Conservation (phyloP, 2,888 invertebrate species). For the Perdita meconis region DNA sequence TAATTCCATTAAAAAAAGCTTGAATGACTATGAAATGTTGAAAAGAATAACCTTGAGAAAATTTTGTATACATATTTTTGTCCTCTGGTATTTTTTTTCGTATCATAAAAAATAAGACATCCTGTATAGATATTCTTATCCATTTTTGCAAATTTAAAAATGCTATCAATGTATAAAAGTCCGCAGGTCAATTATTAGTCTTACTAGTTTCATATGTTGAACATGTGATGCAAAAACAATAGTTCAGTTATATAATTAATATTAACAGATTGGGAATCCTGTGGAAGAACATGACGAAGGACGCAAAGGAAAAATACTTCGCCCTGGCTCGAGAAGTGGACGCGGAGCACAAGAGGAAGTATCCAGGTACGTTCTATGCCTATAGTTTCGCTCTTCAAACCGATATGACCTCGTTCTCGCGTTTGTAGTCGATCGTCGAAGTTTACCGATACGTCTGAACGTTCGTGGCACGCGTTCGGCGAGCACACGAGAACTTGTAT, state of each 20-base stretch:
- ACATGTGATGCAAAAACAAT: too few species aligned
- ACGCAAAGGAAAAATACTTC: constrained; percentile 86
- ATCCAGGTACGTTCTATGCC: constrained; percentile 84
- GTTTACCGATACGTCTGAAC: constrained; percentile 55
- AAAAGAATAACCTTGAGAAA: too few species aligned
- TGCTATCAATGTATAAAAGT: too few species aligned
- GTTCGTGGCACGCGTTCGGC: constrained; percentile 20
- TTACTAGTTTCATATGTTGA: too few species aligned
- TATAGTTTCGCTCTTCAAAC: constrained; percentile 36
- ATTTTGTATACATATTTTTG: too few species aligned
- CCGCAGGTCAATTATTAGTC: too few species aligned
- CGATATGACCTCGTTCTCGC: constrained; percentile 51
- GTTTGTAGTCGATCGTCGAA: constrained; percentile 36
- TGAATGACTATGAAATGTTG: too few species aligned
- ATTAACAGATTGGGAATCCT: constrained; percentile 85
- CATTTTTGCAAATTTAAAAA: too few species aligned
- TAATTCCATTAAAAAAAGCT: too few species aligned
- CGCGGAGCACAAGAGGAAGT: constrained; percentile 87
- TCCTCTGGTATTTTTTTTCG: too few species aligned
- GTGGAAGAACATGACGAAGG: constrained; percentile 86
- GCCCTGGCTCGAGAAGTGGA: constrained; percentile 86
- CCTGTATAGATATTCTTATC: too few species aligned
- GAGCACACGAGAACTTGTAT: constrained; percentile 27
- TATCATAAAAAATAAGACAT: too few species aligned
- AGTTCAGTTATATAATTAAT: not conserved